Base-by-base conservation (phyloP, 2,888 invertebrate species). In the Busseola fusca region DNA sequence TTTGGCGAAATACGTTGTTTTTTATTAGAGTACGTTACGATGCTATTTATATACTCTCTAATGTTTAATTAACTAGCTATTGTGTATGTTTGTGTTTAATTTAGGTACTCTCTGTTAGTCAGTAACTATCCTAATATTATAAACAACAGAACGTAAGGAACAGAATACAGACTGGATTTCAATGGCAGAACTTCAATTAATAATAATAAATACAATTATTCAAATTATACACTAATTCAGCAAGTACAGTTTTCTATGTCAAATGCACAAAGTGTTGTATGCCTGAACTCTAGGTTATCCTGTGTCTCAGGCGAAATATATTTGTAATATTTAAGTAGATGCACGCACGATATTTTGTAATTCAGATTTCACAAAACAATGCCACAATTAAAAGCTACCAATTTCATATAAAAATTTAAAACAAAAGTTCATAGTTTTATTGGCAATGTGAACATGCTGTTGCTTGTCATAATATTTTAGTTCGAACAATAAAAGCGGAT, bases 381-480 rank as follows among this genome's bases (percentile, higher is more conserved):
- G 30, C 12, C 10, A 52, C 64, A 74, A 57, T 83, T 54, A 70
- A 80, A 76, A 77, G 27, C 54, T 68, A 57, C 57, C 54, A 73
- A 37, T 57, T 72, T 66, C 56, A 64, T 67, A 83, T 66, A 70
- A 71, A 70, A 77, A 67, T 68, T 74, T 60, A 64, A 76, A 78
- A 77, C 80, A 81, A 84, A 86, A 78, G 63, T 40, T 67, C 50
- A 66, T 45, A 72, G 66, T 87, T 89, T 87, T 85, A 87, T 84
- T 73, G 85, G 78, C 86, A 81, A 82, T 87, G 84, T 81, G 79
- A 84, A 78, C 89, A 85, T 83, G 85, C 86, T 86, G 88, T 85
- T 84, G 81, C 85, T 83, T 87, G 87, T 87, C 86, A 86, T 83
- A 87, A 87, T 90, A 88, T 88, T 88, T 90, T 86, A 85, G 83